phyloP scores from a whole-genome alignment of 2,797 vertebrate genomes.

The Sebastes hubbsi region DNA sequence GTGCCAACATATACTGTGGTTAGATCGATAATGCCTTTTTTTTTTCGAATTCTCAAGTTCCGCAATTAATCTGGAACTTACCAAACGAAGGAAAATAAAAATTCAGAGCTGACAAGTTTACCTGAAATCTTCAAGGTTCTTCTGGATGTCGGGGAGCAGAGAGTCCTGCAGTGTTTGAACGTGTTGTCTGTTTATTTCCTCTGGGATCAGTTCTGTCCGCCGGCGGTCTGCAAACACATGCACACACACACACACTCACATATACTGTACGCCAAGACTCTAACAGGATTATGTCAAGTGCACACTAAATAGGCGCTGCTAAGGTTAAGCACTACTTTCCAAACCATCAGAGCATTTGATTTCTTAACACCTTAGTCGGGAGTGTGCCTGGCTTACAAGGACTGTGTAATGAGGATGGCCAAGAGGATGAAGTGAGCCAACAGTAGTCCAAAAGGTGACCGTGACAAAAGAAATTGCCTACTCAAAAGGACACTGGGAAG shows the following conservation, averaged over 20 bases:
- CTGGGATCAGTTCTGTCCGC: slow-evolving; percentile 93
- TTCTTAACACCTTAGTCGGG: slow-evolving; percentile 27
- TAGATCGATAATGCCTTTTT: neutral
- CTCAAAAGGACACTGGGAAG: neutral
- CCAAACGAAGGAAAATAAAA: neutral
- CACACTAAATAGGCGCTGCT: slow-evolving; percentile 19
- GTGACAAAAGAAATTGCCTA: neutral
- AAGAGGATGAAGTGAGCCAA: neutral
- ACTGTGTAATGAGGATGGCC: slow-evolving; percentile 9
- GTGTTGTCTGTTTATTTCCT: slow-evolving; percentile 93
- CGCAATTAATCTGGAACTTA: neutral
- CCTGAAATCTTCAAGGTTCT: slow-evolving; percentile 96
- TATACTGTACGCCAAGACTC: neutral
- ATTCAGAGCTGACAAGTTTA: slow-evolving; percentile 53
- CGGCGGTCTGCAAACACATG: slow-evolving; percentile 85
- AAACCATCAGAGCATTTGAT: slow-evolving; percentile 50
- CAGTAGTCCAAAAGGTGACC: neutral
- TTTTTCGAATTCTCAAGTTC: neutral
- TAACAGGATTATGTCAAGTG: slow-evolving; percentile 7
- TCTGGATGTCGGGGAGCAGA: slow-evolving; percentile 91
- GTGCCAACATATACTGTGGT: slow-evolving; percentile 13
- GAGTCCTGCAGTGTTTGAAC: slow-evolving; percentile 94
- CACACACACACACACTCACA: slow-evolving; percentile 5
- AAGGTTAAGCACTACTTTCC: slow-evolving; percentile 38
- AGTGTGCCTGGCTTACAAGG: slow-evolving; percentile 4